Evolutionary conservation across 2,888 invertebrate species (phyloP).

Genomic region (Torymus aiolomorphi): DNA sequence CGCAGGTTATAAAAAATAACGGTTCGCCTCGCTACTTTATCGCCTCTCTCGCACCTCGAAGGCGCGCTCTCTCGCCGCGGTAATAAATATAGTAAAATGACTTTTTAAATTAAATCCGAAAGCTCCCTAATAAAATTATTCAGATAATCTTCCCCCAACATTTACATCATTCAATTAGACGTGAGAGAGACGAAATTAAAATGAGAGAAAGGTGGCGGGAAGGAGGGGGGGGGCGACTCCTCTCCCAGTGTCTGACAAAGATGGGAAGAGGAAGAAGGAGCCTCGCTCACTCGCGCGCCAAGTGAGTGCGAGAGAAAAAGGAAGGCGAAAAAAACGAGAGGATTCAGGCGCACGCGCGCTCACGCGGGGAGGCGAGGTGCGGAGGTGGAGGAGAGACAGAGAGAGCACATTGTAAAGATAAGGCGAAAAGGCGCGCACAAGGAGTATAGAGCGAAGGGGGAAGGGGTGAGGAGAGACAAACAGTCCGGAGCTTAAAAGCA

Average conservation of each 20-base stretch:
- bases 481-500: constrained; percentile 53
- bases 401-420: constrained; percentile 50
- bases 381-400: neutral
- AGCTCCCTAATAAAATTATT: neutral
- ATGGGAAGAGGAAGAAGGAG: constrained; percentile 27
- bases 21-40: no score
- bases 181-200: neutral
- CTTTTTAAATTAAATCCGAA: neutral
- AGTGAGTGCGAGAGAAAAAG: constrained; percentile 11
- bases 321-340: constrained; percentile 3
- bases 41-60: no score
- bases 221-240: neutral
- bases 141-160: neutral
- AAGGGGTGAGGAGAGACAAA: constrained; percentile 40
- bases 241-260: constrained; percentile 26
- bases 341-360: no score
- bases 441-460: neutral
- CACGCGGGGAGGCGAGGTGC: neutral
- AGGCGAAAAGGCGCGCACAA: constrained; percentile 1
- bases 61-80: no score
- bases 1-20: no score
- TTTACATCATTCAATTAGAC: constrained; percentile 29
- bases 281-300: no score
- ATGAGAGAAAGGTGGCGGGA: constrained; percentile 13
- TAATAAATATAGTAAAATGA: no score